A percentile compares a stretch with the other conserved stretches of the same genome.
Conservation (phyloP, 2,797 vertebrate genomes). For the Siniperca undulata region DNA sequence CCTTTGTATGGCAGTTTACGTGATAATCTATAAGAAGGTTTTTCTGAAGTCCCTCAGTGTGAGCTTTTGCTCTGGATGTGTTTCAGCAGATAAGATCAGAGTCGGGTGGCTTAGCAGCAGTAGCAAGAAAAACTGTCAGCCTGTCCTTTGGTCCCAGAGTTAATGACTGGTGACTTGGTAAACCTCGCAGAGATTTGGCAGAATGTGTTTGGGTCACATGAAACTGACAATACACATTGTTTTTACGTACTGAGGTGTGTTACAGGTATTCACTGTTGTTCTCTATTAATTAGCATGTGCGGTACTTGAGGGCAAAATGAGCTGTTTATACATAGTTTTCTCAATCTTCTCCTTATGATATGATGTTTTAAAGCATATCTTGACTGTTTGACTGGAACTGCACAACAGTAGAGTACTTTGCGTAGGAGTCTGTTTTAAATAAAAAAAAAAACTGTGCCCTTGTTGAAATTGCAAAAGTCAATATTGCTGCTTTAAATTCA, state of each 20-base stretch:
- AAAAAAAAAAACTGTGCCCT: not conserved
- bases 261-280: not conserved
- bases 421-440: conserved; percentile 26
- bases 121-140: conserved; percentile 12
- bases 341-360: not conserved
- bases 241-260: conserved; percentile 4
- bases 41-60: conserved; percentile 5
- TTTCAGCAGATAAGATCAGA: conserved; percentile 54
- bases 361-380: conserved; percentile 8
- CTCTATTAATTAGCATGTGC: not conserved
- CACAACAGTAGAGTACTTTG: not conserved
- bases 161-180: conserved; percentile 48
- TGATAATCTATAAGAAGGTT: conserved; percentile 13
- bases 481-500: conserved; percentile 12
- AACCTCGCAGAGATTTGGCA: conserved; percentile 33
- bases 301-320: not conserved
- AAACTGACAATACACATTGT: conserved; percentile 1
- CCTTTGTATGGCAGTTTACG: not conserved
- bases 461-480: conserved; percentile 11
- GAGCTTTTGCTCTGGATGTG: conserved; percentile 16
- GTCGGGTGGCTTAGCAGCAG: not conserved
- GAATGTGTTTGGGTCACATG: not conserved
- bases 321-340: not conserved
- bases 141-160: conserved; percentile 41
- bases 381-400: conserved; percentile 11